Conservation (phyloP, 1,140 invertebrate species). For the Argopecten irradians region DNA sequence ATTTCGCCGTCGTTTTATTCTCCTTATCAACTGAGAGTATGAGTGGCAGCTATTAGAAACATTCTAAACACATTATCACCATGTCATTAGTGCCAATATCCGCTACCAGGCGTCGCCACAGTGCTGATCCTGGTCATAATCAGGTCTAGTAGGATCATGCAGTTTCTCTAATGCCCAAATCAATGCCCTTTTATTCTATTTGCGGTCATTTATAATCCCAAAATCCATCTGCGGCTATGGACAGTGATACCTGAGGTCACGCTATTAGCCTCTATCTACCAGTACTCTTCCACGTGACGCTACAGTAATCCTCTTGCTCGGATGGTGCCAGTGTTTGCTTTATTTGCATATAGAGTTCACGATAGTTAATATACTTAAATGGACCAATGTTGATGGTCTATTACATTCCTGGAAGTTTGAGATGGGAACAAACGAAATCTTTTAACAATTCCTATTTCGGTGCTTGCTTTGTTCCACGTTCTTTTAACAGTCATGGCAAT, state of each 20-base stretch:
- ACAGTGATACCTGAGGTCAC: background rate
- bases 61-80: constrained; percentile 16
- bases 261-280: background rate
- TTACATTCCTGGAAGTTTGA: too few species aligned
- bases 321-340: too few species aligned
- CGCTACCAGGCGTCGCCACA: background rate
- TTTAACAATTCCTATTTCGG: too few species aligned
- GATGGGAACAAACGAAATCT: too few species aligned
- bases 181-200: constrained; percentile 16
- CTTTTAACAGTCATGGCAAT: too few species aligned
- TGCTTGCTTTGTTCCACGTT: too few species aligned
- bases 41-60: background rate
- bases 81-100: background rate
- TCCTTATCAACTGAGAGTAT: background rate
- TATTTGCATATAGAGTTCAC: too few species aligned
- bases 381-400: too few species aligned
- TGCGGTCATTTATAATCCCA: background rate
- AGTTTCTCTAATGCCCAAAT: background rate
- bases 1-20: background rate
- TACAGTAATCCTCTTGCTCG: background rate
- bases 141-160: background rate
- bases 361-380: too few species aligned
- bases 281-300: background rate
- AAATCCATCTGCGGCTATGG: background rate
- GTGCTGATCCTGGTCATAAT: background rate